Percentiles rank a stretch among this genome's conserved stretches.
Evolutionary conservation across 2,888 invertebrate species (phyloP).

Genomic region (Arge pagana): DNA sequence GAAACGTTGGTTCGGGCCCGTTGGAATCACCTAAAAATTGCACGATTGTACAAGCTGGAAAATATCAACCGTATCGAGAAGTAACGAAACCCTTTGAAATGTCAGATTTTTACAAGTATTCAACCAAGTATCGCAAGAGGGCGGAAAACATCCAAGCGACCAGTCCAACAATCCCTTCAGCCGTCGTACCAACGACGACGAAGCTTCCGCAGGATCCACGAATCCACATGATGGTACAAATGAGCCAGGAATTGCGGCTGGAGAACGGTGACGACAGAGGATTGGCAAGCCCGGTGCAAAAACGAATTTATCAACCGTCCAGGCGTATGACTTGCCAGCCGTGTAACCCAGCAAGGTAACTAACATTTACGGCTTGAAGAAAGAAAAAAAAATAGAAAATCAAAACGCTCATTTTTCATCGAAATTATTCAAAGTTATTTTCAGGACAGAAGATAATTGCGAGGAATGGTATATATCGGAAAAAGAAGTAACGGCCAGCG

Average conservation of each 20-base stretch:
- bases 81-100: slow-evolving; percentile 97
- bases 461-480: slow-evolving; percentile 21
- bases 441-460: slow-evolving; percentile 14
- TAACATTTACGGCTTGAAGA: not conserved
- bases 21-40: slow-evolving; percentile 81
- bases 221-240: slow-evolving; percentile 28
- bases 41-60: slow-evolving; percentile 85
- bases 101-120: slow-evolving; percentile 97
- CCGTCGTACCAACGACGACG: not conserved
- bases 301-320: slow-evolving; percentile 46
- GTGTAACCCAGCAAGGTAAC: slow-evolving; percentile 41
- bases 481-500: slow-evolving; percentile 18
- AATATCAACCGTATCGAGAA: slow-evolving; percentile 89
- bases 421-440: not conserved
- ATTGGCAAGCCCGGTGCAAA: slow-evolving; percentile 39
- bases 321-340: slow-evolving; percentile 50
- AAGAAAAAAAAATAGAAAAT: not conserved
- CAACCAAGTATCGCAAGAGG: slow-evolving; percentile 84
- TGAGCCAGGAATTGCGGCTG: slow-evolving; percentile 19
- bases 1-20: slow-evolving; percentile 56
- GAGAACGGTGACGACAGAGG: slow-evolving; percentile 16
- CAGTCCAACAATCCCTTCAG: not conserved
- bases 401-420: not conserved
- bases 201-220: slow-evolving; percentile 25
- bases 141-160: slow-evolving; percentile 4